Base-by-base conservation (phyloP, 2,888 invertebrate genomes). In the Pecten maximus region DNA sequence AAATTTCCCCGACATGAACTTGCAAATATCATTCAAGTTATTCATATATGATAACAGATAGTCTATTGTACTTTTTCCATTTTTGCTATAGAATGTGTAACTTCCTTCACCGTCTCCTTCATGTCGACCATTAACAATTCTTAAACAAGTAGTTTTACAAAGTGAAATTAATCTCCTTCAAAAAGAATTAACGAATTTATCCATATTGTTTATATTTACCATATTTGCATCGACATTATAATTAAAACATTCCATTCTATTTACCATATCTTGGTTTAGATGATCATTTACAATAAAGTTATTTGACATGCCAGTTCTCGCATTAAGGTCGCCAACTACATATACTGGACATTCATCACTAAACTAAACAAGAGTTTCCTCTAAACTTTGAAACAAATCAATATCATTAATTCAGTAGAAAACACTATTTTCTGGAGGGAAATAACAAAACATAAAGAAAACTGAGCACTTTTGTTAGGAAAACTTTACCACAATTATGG, bases 351-450 rank as follows among this genome's bases (percentile, higher is more conserved):
- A 12, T 40, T 40, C 10, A 19, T 15, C 10, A 2, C 12, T 88
- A 88, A 40, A 88, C 40, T 40, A 40, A 40, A 3, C 10, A 12
- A 88, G 2, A 3, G 88, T 12, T 10, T 88, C 88, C 40, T 88
- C 88, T 40, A 88, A 88, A 40, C 6, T 12, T 15, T 88, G 88
- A 88, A 88, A 88, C 4, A 88, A 15, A n/a, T 88, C 40, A 19
- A 8, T n/a, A 40, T 88, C 88, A 88, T 40, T 12, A 19, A 12
- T 4, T 3, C 40, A 6, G 40, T 88, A 88, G 19, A 40, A 88
- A 88, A 40, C n/a, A 40, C 88, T 88, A 23, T n/a, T 40, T 40
- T 88, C 88, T 40, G 88, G 88, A 15, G 88, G 88, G 40, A 88
- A 8, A n/a, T 88, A 88, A 40, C 88, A 88, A 40, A 40, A 40